Conservation (phyloP, 2,888 invertebrate genomes). For the Cosmorhoe ocellata region DNA sequence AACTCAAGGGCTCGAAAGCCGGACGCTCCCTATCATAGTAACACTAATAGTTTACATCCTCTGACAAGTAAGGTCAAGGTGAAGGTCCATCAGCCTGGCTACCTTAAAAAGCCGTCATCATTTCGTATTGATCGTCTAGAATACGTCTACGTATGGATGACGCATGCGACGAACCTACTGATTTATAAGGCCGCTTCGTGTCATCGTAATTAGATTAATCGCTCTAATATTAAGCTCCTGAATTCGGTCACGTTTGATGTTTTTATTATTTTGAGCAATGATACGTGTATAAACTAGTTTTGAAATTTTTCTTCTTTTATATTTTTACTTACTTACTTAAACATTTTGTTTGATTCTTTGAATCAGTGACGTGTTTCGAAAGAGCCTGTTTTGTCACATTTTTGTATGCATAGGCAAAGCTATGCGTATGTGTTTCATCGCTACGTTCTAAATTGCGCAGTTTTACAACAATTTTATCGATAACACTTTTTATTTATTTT, state of each 20-base stretch:
- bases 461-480: slow-evolving; percentile 6
- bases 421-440: background rate
- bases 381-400: too few species aligned
- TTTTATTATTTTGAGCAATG: background rate
- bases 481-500: too few species aligned
- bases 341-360: too few species aligned
- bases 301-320: too few species aligned
- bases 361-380: too few species aligned
- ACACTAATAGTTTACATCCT: slow-evolving; percentile 23
- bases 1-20: slow-evolving; percentile 7
- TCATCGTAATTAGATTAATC: slow-evolving; percentile 20
- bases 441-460: slow-evolving; percentile 25
- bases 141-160: slow-evolving; percentile 19
- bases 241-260: background rate
- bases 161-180: slow-evolving; percentile 16
- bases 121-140: slow-evolving; percentile 21
- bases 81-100: background rate
- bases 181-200: slow-evolving; percentile 15
- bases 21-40: slow-evolving; percentile 9
- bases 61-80: slow-evolving; percentile 26
- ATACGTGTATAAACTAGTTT: too few species aligned
- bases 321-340: too few species aligned
- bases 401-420: too few species aligned
- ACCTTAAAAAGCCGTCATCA: slow-evolving; percentile 8
- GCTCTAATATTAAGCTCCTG: slow-evolving; percentile 2